These are phyloP conservation scores for Entelurus aequoreus DNA, from an alignment of 2,113 vertebrate species.

Conservation along the genomic window DNA sequence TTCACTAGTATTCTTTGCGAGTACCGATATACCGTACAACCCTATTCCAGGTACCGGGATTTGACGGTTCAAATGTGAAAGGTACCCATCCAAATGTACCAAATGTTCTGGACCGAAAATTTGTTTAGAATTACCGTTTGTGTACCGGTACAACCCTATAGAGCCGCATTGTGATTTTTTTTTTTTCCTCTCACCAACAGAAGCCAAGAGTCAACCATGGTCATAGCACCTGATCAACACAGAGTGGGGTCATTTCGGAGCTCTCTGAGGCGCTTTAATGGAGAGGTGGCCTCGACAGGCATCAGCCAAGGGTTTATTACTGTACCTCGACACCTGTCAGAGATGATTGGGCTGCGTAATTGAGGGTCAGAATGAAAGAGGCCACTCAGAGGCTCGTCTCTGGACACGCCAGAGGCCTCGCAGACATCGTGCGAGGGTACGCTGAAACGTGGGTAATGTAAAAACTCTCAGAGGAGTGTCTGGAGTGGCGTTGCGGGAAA, in stretches of 20 bases:
- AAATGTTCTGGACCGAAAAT: no score
- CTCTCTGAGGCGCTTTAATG: constrained; percentile 48
- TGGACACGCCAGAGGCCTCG: constrained; percentile 27
- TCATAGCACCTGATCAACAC: constrained; percentile 39
- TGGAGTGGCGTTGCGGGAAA: constrained; percentile 47
- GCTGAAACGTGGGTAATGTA: constrained; percentile 41
- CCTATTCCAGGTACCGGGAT: no score
- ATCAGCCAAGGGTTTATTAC: constrained; percentile 55
- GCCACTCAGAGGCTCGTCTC: constrained; percentile 44
- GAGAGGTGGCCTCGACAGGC: constrained; percentile 34
- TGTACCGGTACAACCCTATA: no score
- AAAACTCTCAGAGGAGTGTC: constrained; percentile 42
- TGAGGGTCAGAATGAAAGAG: constrained; percentile 62
- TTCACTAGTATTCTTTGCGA: no score
- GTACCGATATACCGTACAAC: no score
- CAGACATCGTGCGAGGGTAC: constrained; percentile 20
- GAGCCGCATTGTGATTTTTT: no score
- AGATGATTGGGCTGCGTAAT: constrained; percentile 63
- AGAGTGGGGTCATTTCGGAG: constrained; percentile 45
- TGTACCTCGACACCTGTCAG: constrained; percentile 62
- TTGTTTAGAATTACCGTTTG: no score
- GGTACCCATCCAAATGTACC: no score
- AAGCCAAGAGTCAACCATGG: constrained; percentile 48
- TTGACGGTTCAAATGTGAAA: no score
- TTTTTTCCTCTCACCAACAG: constrained; percentile 11